Evolutionary conservation across 2,113 vertebrate genomes (phyloP).

Genomic region (Cathartes aura): DNA sequence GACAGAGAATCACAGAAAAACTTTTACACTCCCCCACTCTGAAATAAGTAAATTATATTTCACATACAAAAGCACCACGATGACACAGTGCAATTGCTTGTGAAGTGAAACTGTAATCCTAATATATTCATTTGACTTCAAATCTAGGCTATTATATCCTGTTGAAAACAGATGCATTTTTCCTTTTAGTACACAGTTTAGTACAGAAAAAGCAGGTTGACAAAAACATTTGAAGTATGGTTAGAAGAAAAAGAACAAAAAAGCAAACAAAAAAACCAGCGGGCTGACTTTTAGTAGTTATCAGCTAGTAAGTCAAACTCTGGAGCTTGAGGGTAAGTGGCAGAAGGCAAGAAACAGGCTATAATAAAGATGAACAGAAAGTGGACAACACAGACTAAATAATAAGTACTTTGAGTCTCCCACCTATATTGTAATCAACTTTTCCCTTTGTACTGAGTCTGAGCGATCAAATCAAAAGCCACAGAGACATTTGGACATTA

Average conservation of each 20-base stretch:
- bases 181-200: background rate
- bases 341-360: background rate
- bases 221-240: background rate
- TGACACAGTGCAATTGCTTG: background rate
- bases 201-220: background rate
- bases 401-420: background rate
- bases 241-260: background rate
- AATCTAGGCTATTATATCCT: background rate
- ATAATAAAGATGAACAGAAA: background rate
- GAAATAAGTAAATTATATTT: conserved; percentile 10
- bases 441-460: background rate
- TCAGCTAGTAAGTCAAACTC: background rate
- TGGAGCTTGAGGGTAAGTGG: background rate
- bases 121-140: background rate
- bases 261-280: background rate
- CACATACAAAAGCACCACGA: background rate
- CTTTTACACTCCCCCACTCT: background rate
- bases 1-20: background rate
- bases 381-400: background rate
- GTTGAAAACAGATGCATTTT: background rate
- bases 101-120: background rate
- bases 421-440: background rate
- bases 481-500: background rate
- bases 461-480: background rate
- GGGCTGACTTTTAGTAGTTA: background rate